phyloP scores from a whole-genome alignment of 2,113 vertebrate species.

The Toxostoma redivivum region DNA sequence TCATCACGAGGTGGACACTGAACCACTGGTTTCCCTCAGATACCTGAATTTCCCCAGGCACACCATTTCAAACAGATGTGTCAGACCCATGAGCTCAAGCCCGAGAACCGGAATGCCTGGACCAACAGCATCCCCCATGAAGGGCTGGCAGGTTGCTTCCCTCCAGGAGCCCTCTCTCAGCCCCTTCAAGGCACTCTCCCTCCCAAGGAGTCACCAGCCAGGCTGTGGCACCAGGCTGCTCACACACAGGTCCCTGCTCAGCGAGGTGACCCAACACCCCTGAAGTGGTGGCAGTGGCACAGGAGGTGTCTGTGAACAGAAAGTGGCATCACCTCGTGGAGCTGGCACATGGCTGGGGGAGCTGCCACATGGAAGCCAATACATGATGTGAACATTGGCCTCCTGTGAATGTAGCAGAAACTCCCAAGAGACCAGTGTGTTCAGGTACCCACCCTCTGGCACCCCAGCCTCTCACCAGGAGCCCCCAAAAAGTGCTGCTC shows the following conservation, averaged over 20 bases:
- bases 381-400: accelerated
- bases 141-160: background rate
- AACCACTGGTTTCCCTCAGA: background rate
- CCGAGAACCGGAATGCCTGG: accelerated
- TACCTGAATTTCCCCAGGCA: background rate
- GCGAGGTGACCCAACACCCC: background rate
- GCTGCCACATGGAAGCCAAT: background rate
- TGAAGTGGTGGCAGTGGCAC: background rate
- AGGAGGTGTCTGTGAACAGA: background rate
- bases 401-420: background rate
- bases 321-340: background rate
- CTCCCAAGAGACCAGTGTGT: accelerated
- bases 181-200: background rate
- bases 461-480: accelerated
- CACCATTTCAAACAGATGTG: background rate
- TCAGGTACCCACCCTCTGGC: accelerated
- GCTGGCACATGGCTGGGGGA: background rate
- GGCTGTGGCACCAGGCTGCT: background rate
- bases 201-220: background rate
- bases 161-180: background rate
- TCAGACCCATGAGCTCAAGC: accelerated
- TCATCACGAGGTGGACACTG: accelerated
- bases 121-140: accelerated
- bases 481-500: accelerated
- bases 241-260: background rate